phyloP scores from a whole-genome alignment of 1,140 invertebrate genomes.

The Phenacoccus solenopsis region DNA sequence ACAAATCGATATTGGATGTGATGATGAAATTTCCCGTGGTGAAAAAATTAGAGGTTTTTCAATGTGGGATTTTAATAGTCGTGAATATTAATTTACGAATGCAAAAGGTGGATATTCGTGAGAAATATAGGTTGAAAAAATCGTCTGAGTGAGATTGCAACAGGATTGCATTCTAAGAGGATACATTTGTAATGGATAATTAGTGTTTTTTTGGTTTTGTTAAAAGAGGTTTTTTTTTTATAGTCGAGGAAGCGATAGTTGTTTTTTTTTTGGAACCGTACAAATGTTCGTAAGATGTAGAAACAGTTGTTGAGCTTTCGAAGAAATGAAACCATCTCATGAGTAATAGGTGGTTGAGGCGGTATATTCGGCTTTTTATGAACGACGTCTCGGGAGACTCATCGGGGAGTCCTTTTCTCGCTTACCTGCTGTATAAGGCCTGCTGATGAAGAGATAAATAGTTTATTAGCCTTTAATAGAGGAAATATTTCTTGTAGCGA shows the following conservation, averaged over 20 bases:
- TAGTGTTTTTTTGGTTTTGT: no score
- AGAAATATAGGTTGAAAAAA: no score
- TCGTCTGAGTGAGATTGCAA: no score
- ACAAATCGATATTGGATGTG: no score
- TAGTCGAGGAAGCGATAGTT: not conserved
- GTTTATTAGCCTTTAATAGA: conserved; percentile 14
- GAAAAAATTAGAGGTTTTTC: not conserved
- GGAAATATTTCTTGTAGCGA: not conserved
- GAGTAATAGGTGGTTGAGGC: conserved; percentile 4
- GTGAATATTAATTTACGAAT: not conserved
- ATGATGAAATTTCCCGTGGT: not conserved
- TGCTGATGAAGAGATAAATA: conserved; percentile 6
- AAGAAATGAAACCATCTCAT: conserved; percentile 4
- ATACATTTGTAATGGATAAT: no score
- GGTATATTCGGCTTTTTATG: conserved; percentile 5
- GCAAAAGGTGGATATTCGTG: no score
- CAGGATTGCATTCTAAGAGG: no score
- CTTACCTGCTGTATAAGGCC: conserved; percentile 10
- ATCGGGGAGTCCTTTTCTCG: conserved; percentile 12
- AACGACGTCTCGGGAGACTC: not conserved
- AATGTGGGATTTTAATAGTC: not conserved
- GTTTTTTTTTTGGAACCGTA: no score
- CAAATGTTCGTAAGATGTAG: no score
- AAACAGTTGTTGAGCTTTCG: not conserved
- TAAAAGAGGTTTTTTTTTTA: no score